Evolutionary conservation across 2,888 invertebrate genomes (phyloP), one percentile per base, ranked within the genome.

Genomic region (Melangyna quadrimaculata): DNA sequence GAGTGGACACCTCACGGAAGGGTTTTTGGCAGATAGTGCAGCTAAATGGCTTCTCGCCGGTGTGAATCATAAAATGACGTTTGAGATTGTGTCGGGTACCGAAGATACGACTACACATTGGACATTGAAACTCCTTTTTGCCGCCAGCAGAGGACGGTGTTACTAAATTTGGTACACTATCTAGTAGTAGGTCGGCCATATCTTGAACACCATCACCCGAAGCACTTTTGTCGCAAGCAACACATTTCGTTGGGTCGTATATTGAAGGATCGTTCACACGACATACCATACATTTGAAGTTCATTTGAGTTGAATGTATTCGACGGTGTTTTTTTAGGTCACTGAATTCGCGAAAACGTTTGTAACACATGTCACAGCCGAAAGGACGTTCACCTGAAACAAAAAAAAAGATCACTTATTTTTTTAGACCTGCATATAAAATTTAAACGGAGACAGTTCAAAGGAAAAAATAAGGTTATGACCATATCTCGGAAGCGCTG

Each of bases 31-130:
- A 92, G 43, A 90, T 90, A 67, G 87, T 88, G 84, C 92, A 92
- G 72, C 89, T 90, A 77, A 90, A 92, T 0, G 92, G 92, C 67
- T 92, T 92, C 70, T 92, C 92, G 4, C 91, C 92, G 0, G 92
- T 92, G 75, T 92, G 92, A 22, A 92, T 92, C 92, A 92, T 92
- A 65, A 91, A 90, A 78, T 92, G 92, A 0, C 92, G 90, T 69
- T 91, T 91, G 0, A 92, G 89, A 87, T 92, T 92, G 79, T 92
- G 92, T 0, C 92, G 89, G 3, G 91, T 92, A 10, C 92, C 92
- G 75, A 92, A 92, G 4, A 90, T 89, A 3, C 92, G 90, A 81
- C 91, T 90, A 37, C 92, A 92, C n/a, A 92, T 81, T 1, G 92
- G 90, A 51, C 92, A 92, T 10, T 91, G 89, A 82, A 91, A 92